Evolutionary conservation across 1,140 invertebrate genomes (phyloP).

Genomic region (Penaeus chinensis): DNA sequence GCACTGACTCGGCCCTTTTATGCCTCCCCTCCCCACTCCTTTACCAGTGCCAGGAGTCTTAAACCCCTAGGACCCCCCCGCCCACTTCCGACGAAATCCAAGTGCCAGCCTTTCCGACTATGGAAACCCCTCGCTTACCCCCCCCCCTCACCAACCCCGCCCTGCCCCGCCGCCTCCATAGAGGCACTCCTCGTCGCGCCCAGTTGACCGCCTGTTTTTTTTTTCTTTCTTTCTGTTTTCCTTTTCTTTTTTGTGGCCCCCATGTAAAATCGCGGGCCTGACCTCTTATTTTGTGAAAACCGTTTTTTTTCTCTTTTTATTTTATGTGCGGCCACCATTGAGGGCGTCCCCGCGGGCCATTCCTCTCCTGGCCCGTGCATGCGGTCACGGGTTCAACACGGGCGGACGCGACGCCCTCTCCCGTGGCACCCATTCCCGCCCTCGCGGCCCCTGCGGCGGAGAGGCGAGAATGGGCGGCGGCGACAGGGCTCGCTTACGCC

Average conservation of each 20-base stretch:
- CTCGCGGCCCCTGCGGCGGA: constrained; percentile 3
- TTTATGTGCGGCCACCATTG: constrained; percentile 58
- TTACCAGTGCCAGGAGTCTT: too few relatives aligned
- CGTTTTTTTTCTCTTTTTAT: constrained; percentile 32
- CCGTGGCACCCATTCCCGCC: constrained; percentile 27
- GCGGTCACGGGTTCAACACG: constrained; percentile 6
- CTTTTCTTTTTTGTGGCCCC: constrained; percentile 28
- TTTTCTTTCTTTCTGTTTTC: not conserved
- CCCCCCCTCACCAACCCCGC: not conserved
- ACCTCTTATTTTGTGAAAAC: constrained; percentile 64
- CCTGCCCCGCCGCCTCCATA: not conserved
- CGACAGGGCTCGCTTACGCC: not conserved
- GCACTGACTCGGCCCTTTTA: too few relatives aligned
- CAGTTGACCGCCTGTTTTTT: too few relatives aligned
- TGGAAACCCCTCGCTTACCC: not conserved
- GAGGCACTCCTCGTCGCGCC: not conserved
- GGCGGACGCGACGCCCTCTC: not conserved
- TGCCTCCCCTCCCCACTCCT: not conserved
- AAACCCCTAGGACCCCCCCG: not conserved
- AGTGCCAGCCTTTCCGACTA: not conserved
- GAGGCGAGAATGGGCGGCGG: constrained; percentile 29
- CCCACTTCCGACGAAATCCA: not conserved
- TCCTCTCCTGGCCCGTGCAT: constrained; percentile 51
- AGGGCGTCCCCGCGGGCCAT: constrained; percentile 57
- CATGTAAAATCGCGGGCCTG: constrained; percentile 63